phyloP scores from a whole-genome alignment of 2,113 vertebrate genomes.

The Erinaceus europaeus region DNA sequence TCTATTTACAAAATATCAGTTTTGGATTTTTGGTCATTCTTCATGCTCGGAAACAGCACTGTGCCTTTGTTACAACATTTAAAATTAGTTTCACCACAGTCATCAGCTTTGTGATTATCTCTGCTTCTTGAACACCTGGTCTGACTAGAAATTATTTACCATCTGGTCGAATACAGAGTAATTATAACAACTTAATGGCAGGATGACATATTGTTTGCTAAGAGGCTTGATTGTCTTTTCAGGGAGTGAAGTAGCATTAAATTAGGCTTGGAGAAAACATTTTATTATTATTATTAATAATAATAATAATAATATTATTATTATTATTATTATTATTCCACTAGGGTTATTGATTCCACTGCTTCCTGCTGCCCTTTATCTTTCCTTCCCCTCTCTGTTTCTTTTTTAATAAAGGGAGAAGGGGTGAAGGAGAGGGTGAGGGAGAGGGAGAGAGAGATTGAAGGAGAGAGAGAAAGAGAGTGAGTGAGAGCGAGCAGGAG shows the following conservation, averaged over 20 bases:
- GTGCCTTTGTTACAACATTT: constrained; percentile 70
- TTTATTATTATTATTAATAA: too few species aligned
- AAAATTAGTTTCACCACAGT: constrained; percentile 81
- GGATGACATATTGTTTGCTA: constrained; percentile 75
- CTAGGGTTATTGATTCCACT: too few species aligned
- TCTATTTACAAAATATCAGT: not conserved
- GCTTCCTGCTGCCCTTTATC: too few species aligned
- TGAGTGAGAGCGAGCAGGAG: too few species aligned
- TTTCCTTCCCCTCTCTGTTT: too few species aligned
- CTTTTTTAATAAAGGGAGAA: too few species aligned
- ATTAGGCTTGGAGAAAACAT: constrained; percentile 70
- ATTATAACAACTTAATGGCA: constrained; percentile 81
- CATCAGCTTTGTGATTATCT: constrained; percentile 82
- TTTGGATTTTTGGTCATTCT: constrained; percentile 65
- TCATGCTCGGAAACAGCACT: constrained; percentile 29
- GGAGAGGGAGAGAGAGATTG: too few species aligned
- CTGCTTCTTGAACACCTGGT: constrained; percentile 82
- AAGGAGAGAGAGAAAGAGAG: too few species aligned
- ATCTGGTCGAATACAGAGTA: constrained; percentile 81
- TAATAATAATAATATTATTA: too few species aligned
- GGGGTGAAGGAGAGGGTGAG: too few species aligned
- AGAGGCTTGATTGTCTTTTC: constrained; percentile 69
- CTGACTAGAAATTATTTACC: constrained; percentile 81
- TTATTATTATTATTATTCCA: too few species aligned
- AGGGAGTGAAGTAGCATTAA: constrained; percentile 65